Percentiles rank a stretch among this genome's conserved stretches.
Evolutionary conservation across 2,797 vertebrate species (phyloP).

Genomic region (Danio tinwini): DNA sequence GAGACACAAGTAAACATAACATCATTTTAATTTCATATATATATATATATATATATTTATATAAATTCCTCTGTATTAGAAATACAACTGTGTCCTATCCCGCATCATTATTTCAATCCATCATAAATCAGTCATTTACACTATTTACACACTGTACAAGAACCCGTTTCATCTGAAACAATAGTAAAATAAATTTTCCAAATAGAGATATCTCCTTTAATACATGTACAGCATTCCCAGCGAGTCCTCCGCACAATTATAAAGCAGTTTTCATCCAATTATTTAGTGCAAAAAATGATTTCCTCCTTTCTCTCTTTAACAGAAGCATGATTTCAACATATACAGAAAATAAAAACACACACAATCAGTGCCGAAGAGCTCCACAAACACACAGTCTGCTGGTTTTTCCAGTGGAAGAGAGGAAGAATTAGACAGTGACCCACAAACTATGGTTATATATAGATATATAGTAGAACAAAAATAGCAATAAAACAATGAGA

Average conservation of each 20-base stretch:
- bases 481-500: constrained; percentile 32
- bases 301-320: constrained; percentile 66
- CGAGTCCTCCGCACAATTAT: constrained; percentile 74
- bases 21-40: constrained; percentile 83
- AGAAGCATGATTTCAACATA: constrained; percentile 86
- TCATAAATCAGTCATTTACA: constrained; percentile 87
- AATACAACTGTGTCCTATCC: constrained; percentile 89
- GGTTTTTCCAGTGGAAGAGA: not conserved
- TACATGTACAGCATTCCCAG: constrained; percentile 81
- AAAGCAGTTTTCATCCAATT: constrained; percentile 88
- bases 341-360: not conserved
- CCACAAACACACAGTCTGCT: no score
- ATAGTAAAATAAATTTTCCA: constrained; percentile 96
- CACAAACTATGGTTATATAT: constrained; percentile 64
- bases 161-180: constrained; percentile 87
- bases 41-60: constrained; percentile 71
- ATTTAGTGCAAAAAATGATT: constrained; percentile 90
- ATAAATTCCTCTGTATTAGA: constrained; percentile 90
- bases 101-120: constrained; percentile 80
- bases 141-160: constrained; percentile 90
- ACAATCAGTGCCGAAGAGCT: not conserved
- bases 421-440: not conserved
- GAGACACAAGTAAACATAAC: constrained; percentile 85
- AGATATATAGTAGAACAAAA: constrained; percentile 66
- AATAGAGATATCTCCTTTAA: constrained; percentile 85